These are phyloP conservation scores for Meriones psammophilus DNA, from an alignment of 2,797 vertebrate species.

Conservation along the genomic window DNA sequence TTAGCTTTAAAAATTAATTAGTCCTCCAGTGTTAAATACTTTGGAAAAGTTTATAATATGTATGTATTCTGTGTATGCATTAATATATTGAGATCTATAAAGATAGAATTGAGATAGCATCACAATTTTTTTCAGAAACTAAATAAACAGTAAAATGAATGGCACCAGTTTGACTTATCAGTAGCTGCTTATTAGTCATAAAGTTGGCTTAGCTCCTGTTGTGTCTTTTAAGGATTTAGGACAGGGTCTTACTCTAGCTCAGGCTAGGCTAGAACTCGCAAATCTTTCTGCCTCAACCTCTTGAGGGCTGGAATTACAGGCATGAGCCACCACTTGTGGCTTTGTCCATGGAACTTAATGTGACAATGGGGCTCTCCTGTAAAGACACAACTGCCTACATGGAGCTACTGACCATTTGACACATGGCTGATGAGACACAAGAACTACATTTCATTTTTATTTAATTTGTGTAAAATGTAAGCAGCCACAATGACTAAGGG, in stretches of 20 bases:
- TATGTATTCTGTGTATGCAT: conserved; percentile 23
- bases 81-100: conserved; percentile 41
- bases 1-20: conserved; percentile 39
- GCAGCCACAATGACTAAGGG: not conserved
- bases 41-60: conserved; percentile 46
- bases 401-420: not conserved
- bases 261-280: not conserved
- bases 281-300: not conserved
- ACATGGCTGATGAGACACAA: not conserved
- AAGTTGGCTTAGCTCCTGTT: not conserved
- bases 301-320: not conserved
- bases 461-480: conserved; percentile 53
- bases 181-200: not conserved
- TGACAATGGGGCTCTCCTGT: not conserved
- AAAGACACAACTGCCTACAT: no score
- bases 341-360: not conserved
- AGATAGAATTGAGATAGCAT: conserved; percentile 10
- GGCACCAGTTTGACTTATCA: not conserved
- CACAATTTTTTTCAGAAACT: conserved; percentile 37
- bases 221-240: not conserved
- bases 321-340: not conserved
- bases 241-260: not conserved
- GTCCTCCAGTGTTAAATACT: not conserved
- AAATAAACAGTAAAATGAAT: not conserved
- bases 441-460: conserved; percentile 38